Evolutionary conservation across 1,140 invertebrate species (phyloP).

Genomic region (Lasaia peninsularis): DNA sequence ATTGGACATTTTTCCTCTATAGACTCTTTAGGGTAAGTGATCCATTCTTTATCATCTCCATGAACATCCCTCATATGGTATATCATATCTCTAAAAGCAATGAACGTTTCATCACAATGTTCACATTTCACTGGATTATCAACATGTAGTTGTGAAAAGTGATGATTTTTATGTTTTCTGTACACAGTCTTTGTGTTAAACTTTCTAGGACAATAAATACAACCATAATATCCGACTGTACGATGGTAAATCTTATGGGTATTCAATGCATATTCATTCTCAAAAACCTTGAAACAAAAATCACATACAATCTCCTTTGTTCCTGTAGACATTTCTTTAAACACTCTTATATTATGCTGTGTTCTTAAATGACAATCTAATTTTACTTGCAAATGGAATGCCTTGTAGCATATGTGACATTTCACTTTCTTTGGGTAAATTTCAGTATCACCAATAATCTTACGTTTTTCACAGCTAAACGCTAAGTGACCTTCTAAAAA

Average conservation of each 20-base stretch:
- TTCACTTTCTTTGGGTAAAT: slow-evolving; percentile 63
- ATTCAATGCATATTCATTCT: slow-evolving; percentile 60
- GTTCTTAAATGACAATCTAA: slow-evolving; percentile 70
- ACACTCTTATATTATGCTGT: slow-evolving; percentile 52
- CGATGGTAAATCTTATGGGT: slow-evolving; percentile 67
- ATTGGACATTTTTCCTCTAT: slow-evolving; percentile 65
- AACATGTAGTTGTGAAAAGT: slow-evolving; percentile 54
- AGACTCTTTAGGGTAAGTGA: slow-evolving; percentile 56
- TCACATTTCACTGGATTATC: slow-evolving; percentile 70
- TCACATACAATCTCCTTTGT: slow-evolving; percentile 63
- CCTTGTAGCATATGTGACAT: slow-evolving; percentile 70
- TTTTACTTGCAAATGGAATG: slow-evolving; percentile 73
- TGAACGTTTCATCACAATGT: slow-evolving; percentile 70
- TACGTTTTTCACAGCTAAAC: slow-evolving; percentile 68
- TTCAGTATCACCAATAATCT: slow-evolving; percentile 66
- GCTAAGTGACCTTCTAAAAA: slow-evolving; percentile 68
- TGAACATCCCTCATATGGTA: slow-evolving; percentile 67
- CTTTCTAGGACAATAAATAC: slow-evolving; percentile 66
- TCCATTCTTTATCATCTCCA: slow-evolving; percentile 67
- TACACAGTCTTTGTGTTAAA: slow-evolving; percentile 59
- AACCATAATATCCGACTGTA: slow-evolving; percentile 60
- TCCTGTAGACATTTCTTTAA: slow-evolving; percentile 40
- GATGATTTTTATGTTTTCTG: slow-evolving; percentile 67
- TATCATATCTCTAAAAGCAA: slow-evolving; percentile 64
- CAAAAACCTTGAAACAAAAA: slow-evolving; percentile 70